These are phyloP conservation scores for Helicoverpa zea DNA, from an alignment of 1,140 invertebrate species.

Conservation along the genomic window DNA sequence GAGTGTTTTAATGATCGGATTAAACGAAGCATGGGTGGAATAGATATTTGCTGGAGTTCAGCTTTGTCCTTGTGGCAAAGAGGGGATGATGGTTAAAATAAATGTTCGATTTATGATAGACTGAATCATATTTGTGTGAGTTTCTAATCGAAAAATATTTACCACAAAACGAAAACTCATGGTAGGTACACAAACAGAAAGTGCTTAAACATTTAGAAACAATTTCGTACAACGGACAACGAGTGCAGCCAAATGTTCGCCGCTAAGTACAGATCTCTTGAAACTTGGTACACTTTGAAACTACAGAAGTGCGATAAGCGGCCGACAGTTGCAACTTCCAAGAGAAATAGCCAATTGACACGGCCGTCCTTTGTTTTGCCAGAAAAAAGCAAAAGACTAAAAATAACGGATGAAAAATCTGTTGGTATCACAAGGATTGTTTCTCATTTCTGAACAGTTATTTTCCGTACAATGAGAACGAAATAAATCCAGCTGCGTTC, in stretches of 20 bases:
- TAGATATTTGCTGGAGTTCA: too few relatives aligned
- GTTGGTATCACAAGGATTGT: background rate
- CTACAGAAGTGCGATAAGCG: slow-evolving; percentile 10
- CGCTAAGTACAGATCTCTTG: slow-evolving; percentile 20
- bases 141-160: background rate
- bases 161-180: too few relatives aligned
- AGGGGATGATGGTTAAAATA: too few relatives aligned
- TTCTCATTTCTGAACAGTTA: slow-evolving; percentile 14
- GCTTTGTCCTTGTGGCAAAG: too few relatives aligned
- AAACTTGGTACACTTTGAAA: slow-evolving; percentile 21
- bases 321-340: slow-evolving; percentile 14
- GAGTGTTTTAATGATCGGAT: too few relatives aligned
- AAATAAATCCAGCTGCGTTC: slow-evolving; percentile 45
- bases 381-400: background rate
- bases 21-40: too few relatives aligned
- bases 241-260: background rate
- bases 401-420: slow-evolving; percentile 30
- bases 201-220: slow-evolving; percentile 19
- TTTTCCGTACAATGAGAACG: slow-evolving; percentile 17
- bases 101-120: too few relatives aligned
- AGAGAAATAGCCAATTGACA: slow-evolving; percentile 37
- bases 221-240: background rate
- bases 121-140: too few relatives aligned
- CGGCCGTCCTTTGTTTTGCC: background rate
- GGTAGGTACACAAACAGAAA: background rate